These are phyloP conservation scores for Falco concolor DNA, from an alignment of 2,797 vertebrate genomes.

Conservation along the genomic window DNA sequence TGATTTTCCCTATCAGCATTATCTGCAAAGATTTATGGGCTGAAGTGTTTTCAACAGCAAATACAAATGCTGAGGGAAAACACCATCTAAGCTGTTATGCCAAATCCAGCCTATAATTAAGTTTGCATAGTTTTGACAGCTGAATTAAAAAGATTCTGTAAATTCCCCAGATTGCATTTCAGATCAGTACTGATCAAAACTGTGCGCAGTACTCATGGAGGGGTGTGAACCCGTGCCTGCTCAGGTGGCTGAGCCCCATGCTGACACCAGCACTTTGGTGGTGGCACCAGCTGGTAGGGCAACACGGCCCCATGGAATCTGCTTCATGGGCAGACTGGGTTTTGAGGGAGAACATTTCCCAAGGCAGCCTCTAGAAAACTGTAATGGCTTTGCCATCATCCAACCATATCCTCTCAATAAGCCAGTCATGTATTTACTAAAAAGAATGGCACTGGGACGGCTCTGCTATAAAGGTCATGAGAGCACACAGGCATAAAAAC, in stretches of 20 bases:
- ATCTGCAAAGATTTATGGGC: neutral
- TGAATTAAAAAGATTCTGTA: neutral
- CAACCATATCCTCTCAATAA: neutral
- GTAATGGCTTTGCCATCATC: neutral
- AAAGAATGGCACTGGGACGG: neutral
- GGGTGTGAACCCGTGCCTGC: neutral
- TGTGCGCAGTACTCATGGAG: neutral
- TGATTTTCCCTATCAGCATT: neutral
- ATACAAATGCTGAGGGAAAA: neutral
- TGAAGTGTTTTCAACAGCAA: neutral
- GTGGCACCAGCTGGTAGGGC: neutral
- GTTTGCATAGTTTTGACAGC: constrained; percentile 7
- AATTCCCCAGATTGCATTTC: neutral
- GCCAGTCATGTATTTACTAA: neutral
- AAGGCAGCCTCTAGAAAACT: neutral
- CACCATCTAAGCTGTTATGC: neutral
- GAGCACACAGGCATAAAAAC: neutral
- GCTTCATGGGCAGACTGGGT: neutral
- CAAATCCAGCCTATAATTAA: constrained; percentile 23
- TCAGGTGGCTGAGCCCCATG: rapidly evolving
- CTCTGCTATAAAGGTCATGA: neutral
- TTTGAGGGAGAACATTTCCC: neutral
- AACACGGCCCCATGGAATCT: rapidly evolving
- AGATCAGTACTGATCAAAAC: neutral
- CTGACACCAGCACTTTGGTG: rapidly evolving